Evolutionary conservation across 2,113 vertebrate genomes (phyloP).

Genomic region (Entosphenus tridentatus): DNA sequence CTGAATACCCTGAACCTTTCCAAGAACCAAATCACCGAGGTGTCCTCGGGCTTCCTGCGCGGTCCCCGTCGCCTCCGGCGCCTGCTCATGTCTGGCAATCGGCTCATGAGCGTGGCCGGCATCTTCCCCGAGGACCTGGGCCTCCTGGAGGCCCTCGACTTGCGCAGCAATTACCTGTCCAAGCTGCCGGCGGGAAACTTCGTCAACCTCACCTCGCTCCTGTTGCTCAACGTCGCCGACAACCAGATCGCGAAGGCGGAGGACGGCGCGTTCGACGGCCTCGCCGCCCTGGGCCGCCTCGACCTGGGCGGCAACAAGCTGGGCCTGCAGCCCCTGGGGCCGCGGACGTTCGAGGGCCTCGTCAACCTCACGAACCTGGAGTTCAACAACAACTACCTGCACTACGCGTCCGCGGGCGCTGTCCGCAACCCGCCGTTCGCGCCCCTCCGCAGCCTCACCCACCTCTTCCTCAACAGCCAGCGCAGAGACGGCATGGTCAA

Average conservation of each 20-base stretch:
- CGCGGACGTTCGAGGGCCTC: constrained; percentile 15
- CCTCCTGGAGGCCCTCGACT: constrained; percentile 15
- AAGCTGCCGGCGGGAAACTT: constrained; percentile 10
- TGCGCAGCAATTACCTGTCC: constrained; percentile 19
- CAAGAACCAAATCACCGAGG: constrained; percentile 15
- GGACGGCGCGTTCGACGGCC: constrained; percentile 14
- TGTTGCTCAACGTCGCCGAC: constrained; percentile 15
- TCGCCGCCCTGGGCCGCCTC: constrained; percentile 15
- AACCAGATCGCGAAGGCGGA: constrained; percentile 18
- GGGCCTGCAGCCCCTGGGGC: background rate
- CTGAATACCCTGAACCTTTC: constrained; percentile 18
- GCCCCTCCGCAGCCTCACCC: constrained; percentile 16
- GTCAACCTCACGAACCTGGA: constrained; percentile 17
- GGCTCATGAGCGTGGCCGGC: constrained; percentile 12
- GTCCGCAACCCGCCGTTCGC: constrained; percentile 17
- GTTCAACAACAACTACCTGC: constrained; percentile 20
- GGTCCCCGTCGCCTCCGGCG: constrained; percentile 15
- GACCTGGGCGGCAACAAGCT: constrained; percentile 17
- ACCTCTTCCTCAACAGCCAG: constrained; percentile 17
- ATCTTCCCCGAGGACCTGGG: constrained; percentile 17
- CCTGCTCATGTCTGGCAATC: constrained; percentile 18
- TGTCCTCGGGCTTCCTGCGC: constrained; percentile 18
- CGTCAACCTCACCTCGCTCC: constrained; percentile 13
- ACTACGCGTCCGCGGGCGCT: constrained; percentile 3
- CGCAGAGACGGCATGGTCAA: constrained; percentile 8